A percentile compares a stretch with the other conserved stretches of the same genome.
phyloP scores from a whole-genome alignment of 2,797 vertebrate genomes.

The Siniperca scherzeri region DNA sequence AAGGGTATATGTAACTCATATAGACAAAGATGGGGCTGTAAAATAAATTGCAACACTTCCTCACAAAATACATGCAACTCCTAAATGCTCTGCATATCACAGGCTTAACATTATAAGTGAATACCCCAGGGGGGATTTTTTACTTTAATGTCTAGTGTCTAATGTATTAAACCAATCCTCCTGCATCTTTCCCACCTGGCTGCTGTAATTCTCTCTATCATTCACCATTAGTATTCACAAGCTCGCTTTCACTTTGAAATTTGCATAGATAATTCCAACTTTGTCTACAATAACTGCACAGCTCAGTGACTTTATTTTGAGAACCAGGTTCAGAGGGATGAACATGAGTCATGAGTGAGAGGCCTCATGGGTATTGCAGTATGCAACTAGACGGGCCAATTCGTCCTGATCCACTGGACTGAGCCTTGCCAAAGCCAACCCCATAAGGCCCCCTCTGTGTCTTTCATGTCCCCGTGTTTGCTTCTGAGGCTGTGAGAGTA shows the following conservation, averaged over 20 bases:
- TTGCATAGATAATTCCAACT: conserved; percentile 75
- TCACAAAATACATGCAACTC: conserved; percentile 29
- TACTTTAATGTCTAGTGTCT: conserved; percentile 60
- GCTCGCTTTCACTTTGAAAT: conserved; percentile 62
- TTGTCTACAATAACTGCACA: conserved; percentile 73
- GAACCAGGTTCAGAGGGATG: conserved; percentile 61
- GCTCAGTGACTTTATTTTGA: conserved; percentile 70
- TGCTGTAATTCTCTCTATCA: conserved; percentile 62
- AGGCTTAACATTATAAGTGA: conserved; percentile 46
- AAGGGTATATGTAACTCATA: conserved; percentile 12
- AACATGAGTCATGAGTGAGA: conserved; percentile 54
- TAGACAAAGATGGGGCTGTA: conserved; percentile 22
- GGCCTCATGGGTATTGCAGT: conserved; percentile 65
- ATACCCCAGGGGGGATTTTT: conserved; percentile 43
- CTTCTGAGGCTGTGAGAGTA: conserved; percentile 56
- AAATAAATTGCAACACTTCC: conserved; percentile 32
- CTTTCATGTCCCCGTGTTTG: conserved; percentile 71
- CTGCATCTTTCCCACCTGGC: conserved; percentile 64
- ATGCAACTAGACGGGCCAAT: conserved; percentile 63
- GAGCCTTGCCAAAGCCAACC: conserved; percentile 66
- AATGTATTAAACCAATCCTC: conserved; percentile 55
- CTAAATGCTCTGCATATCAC: conserved; percentile 42
- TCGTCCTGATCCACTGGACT: conserved; percentile 67
- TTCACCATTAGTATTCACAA: conserved; percentile 68
- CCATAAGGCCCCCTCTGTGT: conserved; percentile 67